Evolutionary conservation across 2,888 invertebrate genomes (phyloP).

Genomic region (Dolichomitus sp.): DNA sequence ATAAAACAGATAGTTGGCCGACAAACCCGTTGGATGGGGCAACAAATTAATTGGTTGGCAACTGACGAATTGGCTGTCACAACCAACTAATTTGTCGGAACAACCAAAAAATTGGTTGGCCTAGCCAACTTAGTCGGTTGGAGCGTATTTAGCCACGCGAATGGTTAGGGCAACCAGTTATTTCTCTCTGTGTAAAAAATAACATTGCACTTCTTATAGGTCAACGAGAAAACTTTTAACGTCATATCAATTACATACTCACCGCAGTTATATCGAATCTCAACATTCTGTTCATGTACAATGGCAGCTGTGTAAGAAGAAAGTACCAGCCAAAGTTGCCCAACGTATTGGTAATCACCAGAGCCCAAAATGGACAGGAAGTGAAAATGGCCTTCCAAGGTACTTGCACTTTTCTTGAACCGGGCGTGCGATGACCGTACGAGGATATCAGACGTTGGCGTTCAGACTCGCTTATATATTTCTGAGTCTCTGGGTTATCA

Average conservation of each 20-base stretch:
- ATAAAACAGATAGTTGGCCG: no score
- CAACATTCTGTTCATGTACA: slow-evolving; percentile 86
- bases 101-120: no score
- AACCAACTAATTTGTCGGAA: no score
- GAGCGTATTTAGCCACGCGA: no score
- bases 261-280: slow-evolving; percentile 86
- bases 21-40: no score
- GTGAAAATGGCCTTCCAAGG: slow-evolving; percentile 86
- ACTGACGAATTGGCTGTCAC: no score
- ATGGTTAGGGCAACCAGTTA: no score
- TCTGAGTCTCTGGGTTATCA: slow-evolving; percentile 84
- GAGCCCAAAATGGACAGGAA: slow-evolving; percentile 86
- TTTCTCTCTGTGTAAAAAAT: no score
- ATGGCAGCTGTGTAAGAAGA: slow-evolving; percentile 86
- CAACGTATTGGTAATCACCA: slow-evolving; percentile 85
- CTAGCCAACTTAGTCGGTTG: no score
- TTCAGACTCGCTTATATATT: slow-evolving; percentile 83
- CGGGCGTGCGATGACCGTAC: slow-evolving; percentile 80
- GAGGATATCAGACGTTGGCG: slow-evolving; percentile 79
- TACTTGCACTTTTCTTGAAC: slow-evolving; percentile 64
- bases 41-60: no score
- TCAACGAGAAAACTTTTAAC: not conserved
- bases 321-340: slow-evolving; percentile 87
- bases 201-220: no score
- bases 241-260: slow-evolving; percentile 67